Conservation (phyloP, 2,888 invertebrate genomes). For the Chrysolina americana region DNA sequence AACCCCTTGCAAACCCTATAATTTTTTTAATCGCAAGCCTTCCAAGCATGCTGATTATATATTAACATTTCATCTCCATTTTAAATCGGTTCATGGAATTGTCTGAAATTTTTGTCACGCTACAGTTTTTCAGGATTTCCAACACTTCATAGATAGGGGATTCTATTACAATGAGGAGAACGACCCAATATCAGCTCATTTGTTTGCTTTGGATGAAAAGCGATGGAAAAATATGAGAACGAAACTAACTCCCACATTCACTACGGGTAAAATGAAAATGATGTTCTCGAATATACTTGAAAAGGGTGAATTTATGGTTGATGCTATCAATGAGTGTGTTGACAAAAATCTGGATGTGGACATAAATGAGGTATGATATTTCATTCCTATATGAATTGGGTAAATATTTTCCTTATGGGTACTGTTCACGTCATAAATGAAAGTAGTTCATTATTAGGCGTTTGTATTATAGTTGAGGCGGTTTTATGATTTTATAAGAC, state of each 20-base stretch:
- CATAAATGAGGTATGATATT: slow-evolving; percentile 65
- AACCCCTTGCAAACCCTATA: too few relatives aligned
- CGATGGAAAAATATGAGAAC: slow-evolving; percentile 75
- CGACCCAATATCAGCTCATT: slow-evolving; percentile 69
- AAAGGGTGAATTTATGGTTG: slow-evolving; percentile 58
- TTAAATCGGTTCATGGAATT: too few relatives aligned
- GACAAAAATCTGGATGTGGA: slow-evolving; percentile 63
- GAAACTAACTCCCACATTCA: slow-evolving; percentile 75
- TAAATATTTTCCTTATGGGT: too few relatives aligned
- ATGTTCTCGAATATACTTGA: slow-evolving; percentile 64
- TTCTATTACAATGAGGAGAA: slow-evolving; percentile 59
- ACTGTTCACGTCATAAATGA: too few relatives aligned
- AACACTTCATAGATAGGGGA: slow-evolving; percentile 57
- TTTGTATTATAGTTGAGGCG: too few relatives aligned
- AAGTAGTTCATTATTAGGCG: too few relatives aligned
- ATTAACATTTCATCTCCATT: too few relatives aligned
- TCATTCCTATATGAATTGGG: too few relatives aligned
- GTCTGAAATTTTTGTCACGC: not conserved
- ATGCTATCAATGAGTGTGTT: slow-evolving; percentile 52
- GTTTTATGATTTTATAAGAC: too few relatives aligned
- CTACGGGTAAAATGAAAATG: slow-evolving; percentile 69
- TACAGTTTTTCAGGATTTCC: slow-evolving; percentile 50
- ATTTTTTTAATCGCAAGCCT: too few relatives aligned
- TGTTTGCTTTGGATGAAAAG: slow-evolving; percentile 72
- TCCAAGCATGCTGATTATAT: too few relatives aligned